Conservation (phyloP, 2,797 vertebrate genomes). For the Schizopygopsis pylzovi region DNA sequence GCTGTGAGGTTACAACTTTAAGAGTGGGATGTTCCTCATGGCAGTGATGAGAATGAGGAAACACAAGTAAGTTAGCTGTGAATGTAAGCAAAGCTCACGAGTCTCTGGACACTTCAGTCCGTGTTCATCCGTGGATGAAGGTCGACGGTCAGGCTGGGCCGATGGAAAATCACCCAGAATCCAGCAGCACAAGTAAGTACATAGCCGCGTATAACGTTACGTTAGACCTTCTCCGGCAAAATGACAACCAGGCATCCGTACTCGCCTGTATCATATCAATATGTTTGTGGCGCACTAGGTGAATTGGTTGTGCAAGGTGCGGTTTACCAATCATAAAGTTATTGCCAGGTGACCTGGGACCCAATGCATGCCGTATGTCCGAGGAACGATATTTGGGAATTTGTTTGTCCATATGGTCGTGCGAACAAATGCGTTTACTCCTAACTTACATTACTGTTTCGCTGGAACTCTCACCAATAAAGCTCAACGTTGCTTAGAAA, state of each 20-base stretch:
- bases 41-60: constrained; percentile 64
- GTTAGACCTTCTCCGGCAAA: background rate
- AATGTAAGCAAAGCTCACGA: constrained; percentile 6
- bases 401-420: background rate
- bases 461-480: background rate
- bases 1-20: constrained; percentile 28
- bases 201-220: background rate
- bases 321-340: constrained; percentile 1
- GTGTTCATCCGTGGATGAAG: background rate
- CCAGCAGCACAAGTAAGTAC: background rate
- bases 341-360: background rate
- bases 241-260: background rate
- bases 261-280: background rate
- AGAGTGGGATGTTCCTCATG: constrained; percentile 54
- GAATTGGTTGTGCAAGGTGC: background rate
- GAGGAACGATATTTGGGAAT: background rate
- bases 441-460: background rate
- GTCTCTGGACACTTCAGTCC: background rate
- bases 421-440: background rate
- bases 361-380: background rate
- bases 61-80: constrained; percentile 27
- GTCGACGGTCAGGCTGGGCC: background rate
- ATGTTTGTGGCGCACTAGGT: background rate
- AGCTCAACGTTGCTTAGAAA: background rate
- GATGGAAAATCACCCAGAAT: constrained; percentile 3